Evolutionary conservation across 2,113 vertebrate genomes (phyloP).

Genomic region (Notiomystis cincta): DNA sequence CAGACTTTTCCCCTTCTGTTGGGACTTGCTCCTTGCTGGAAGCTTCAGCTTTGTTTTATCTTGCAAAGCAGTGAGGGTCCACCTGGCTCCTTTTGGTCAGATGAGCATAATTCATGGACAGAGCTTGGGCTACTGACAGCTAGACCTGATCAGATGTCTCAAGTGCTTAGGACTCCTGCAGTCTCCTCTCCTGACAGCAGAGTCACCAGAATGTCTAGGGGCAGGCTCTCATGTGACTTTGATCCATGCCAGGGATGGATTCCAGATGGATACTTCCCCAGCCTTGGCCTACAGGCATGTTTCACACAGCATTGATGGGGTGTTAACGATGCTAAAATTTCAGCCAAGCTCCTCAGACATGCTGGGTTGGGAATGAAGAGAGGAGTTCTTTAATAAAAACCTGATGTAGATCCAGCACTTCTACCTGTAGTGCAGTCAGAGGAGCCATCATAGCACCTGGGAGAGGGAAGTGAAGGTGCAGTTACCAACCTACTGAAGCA

Average conservation of each 20-base stretch:
- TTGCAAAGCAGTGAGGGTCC: not conserved
- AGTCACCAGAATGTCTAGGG: not conserved
- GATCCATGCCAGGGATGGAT: conserved; percentile 44
- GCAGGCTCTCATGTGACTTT: not conserved
- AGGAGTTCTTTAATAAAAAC: not conserved
- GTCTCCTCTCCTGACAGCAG: not conserved
- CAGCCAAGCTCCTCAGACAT: not conserved
- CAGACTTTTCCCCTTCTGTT: not conserved
- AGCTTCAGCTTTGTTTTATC: not conserved
- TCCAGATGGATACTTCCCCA: conserved; percentile 37
- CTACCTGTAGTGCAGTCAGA: not conserved
- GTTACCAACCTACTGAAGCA: not conserved
- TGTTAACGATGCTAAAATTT: conserved; percentile 56
- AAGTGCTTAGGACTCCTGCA: not conserved
- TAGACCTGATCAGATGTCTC: not conserved
- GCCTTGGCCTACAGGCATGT: not conserved
- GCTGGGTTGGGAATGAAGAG: not conserved
- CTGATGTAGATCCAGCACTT: not conserved
- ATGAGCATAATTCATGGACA: not conserved
- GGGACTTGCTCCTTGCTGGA: not conserved
- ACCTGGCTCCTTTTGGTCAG: not conserved
- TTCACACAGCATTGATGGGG: conserved; percentile 43
- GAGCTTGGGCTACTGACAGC: not conserved
- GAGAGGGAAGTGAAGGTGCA: not conserved
- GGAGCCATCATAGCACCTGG: not conserved